These are phyloP conservation scores for Phyllostomus discolor DNA, from an alignment of 2,113 vertebrate genomes.

Conservation along the genomic window DNA sequence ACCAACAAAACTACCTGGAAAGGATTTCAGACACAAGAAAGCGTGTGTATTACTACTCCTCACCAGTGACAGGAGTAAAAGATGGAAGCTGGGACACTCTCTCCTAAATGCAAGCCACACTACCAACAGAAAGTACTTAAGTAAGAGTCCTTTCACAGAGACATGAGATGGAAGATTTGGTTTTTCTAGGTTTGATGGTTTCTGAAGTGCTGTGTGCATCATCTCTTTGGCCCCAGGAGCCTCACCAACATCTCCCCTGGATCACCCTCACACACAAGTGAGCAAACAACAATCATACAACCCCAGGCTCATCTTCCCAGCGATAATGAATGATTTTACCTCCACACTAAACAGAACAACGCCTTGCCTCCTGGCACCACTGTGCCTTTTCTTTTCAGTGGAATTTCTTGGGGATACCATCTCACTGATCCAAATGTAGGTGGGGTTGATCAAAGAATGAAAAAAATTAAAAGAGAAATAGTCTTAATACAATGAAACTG, in stretches of 20 bases:
- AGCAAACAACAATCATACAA: not conserved
- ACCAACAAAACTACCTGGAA: not conserved
- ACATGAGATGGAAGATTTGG: not conserved
- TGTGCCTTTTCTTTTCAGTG: not conserved
- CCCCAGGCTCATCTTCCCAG: not conserved
- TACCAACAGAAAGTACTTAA: not conserved
- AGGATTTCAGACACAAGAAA: not conserved
- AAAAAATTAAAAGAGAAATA: not conserved
- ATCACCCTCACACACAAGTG: not conserved
- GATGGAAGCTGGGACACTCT: not conserved
- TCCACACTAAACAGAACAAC: not conserved
- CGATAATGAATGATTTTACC: not conserved
- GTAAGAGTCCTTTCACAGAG: not conserved
- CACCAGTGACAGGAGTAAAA: not conserved
- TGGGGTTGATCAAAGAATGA: not conserved
- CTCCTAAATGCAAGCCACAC: not conserved
- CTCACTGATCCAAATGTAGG: not conserved
- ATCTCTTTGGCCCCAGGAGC: not conserved
- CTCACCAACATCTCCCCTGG: not conserved
- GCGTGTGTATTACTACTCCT: not conserved
- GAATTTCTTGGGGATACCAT: not conserved
- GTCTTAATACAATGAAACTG: not conserved
- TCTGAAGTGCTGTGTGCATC: not conserved
- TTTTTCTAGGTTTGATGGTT: not conserved
- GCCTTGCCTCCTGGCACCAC: not conserved